Conservation (phyloP, 2,797 vertebrate genomes). For the Triplophysa bombifrons region DNA sequence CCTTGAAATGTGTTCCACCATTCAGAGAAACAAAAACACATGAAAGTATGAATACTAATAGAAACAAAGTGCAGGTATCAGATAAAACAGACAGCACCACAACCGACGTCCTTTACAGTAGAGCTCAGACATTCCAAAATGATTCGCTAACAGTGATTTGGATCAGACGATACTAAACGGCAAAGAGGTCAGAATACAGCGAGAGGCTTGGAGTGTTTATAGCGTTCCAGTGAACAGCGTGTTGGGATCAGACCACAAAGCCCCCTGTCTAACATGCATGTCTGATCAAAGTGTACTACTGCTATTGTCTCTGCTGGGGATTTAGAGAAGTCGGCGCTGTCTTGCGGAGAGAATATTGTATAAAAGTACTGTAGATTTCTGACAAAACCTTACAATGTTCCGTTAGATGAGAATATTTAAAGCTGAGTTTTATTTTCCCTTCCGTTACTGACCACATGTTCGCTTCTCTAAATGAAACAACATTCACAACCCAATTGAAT, state of each 20-base stretch:
- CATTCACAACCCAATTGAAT: no score
- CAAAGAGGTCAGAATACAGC: slow-evolving; percentile 63
- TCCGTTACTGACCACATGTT: background rate
- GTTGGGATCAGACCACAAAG: slow-evolving; percentile 84
- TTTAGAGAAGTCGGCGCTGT: slow-evolving; percentile 82
- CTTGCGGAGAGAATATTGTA: slow-evolving; percentile 34
- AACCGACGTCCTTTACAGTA: slow-evolving; percentile 9
- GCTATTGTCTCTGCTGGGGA: slow-evolving; percentile 79
- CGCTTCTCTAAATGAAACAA: background rate
- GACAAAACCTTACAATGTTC: background rate
- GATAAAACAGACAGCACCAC: background rate
- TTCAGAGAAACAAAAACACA: background rate
- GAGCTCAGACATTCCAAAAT: slow-evolving; percentile 43
- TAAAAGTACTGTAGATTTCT: slow-evolving; percentile 19
- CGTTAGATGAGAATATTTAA: background rate
- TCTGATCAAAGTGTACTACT: slow-evolving; percentile 75
- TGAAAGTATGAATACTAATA: background rate
- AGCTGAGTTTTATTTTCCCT: background rate
- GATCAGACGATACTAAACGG: slow-evolving; percentile 54
- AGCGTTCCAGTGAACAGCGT: slow-evolving; percentile 75
- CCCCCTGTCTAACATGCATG: slow-evolving; percentile 81
- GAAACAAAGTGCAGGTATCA: background rate
- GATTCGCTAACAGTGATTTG: slow-evolving; percentile 31
- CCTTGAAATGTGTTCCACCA: no score
- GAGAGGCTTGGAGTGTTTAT: slow-evolving; percentile 75